Conservation (phyloP, 2,113 vertebrate species). For the Meleagris gallopavo region DNA sequence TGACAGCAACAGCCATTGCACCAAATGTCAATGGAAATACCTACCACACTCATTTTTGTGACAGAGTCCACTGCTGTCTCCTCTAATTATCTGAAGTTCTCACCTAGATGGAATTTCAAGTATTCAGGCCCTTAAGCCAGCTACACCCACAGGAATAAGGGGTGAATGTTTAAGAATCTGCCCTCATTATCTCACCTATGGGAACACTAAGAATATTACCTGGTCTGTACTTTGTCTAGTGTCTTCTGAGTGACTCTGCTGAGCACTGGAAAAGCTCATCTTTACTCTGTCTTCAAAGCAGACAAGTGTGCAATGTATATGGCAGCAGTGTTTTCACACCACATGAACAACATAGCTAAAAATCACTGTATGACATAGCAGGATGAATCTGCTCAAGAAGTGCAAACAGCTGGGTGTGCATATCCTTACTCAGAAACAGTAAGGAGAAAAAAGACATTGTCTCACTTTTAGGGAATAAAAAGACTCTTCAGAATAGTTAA, state of each 20-base stretch:
- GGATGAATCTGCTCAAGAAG: neutral
- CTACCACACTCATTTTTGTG: neutral
- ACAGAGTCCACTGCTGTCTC: neutral
- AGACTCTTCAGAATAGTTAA: neutral
- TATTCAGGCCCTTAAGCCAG: neutral
- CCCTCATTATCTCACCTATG: neutral
- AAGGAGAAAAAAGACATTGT: neutral
- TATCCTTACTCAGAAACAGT: neutral
- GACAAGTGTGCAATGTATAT: neutral
- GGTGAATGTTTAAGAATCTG: accelerated
- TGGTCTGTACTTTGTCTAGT: neutral
- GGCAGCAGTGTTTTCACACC: neutral
- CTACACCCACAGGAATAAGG: neutral
- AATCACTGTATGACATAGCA: neutral
- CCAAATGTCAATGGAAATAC: neutral
- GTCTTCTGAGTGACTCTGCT: neutral
- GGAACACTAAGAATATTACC: neutral
- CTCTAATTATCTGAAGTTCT: neutral
- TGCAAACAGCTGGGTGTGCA: neutral
- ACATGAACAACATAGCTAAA: neutral
- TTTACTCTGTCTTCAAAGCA: neutral
- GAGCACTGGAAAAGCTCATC: neutral
- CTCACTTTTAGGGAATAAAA: neutral
- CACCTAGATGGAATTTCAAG: neutral
- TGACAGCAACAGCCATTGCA: neutral